A percentile compares a stretch with the other conserved stretches of the same genome.
These are phyloP conservation scores for Eurystomus glaucurus DNA, from an alignment of 2,797 vertebrate species.

Conservation along the genomic window DNA sequence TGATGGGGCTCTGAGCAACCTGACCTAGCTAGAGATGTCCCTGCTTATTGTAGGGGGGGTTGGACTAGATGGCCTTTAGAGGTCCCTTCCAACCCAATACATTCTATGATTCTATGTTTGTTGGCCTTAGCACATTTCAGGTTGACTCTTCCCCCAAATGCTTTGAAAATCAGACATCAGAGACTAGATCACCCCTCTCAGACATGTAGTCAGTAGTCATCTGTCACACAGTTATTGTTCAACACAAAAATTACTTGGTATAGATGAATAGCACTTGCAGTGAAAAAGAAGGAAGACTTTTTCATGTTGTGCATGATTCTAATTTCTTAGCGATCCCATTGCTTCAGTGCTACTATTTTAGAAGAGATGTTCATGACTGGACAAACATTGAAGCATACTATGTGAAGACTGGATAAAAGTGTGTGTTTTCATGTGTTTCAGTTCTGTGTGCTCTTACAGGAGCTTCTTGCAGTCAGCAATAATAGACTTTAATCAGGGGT, in stretches of 20 bases:
- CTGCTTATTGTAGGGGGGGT: no score
- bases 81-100: no score
- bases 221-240: background rate
- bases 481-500: rapidly evolving
- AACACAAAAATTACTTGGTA: background rate
- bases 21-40: no score
- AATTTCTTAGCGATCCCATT: background rate
- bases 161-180: background rate
- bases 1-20: no score
- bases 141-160: background rate
- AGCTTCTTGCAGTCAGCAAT: background rate
- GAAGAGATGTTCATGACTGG: background rate
- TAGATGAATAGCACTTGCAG: background rate
- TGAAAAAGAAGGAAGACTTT: background rate
- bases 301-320: background rate
- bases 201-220: background rate
- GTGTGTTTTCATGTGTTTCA: background rate
- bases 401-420: background rate
- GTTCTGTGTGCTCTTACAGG: background rate
- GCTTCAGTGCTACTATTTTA: background rate
- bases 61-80: no score
- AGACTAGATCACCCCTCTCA: background rate
- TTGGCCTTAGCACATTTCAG: background rate
- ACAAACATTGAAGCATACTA: background rate
- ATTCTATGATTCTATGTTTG: background rate